Base-by-base conservation (phyloP, 2,888 invertebrate genomes). In the Apamea crenata region DNA sequence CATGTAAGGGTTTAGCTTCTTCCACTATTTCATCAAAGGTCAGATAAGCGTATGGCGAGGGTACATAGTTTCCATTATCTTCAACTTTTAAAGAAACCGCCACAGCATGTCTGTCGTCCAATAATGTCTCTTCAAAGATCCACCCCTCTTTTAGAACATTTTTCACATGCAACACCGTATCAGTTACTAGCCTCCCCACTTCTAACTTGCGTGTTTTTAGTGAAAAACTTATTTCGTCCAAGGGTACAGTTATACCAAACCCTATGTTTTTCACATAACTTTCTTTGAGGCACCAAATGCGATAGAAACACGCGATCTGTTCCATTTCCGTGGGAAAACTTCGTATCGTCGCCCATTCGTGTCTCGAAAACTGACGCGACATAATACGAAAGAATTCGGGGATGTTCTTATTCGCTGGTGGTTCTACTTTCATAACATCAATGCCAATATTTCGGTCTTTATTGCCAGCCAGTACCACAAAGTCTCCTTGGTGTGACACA, bases 251-350 rank as follows among this genome's bases (percentile, higher is more conserved):
- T 76, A 99, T 98, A 53, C 99, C 99, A 44, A 98, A 96, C 36
- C 99, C 99, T 77, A 98, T 97, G 85, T 99, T 99, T 96, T 99
- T 99, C 0, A 99, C 98, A 93, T 99, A 99, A 93, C 99, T 98
- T 94, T 99, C 99, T 95, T 99, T 99, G 72, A 99, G 96, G 90
- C 99, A 98, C 99, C 99, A 99, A 91, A 98, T 97, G 83, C 99
- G 97, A 94, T 98, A 99, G 95, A 99, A 99, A 91, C 98, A 98
- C 29, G 97, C 97, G 59, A 99, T 95, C 93, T 98, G 98, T n/a
- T 98, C 97, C 40, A 92, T 91, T 88, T 98, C 98, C 71, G 94
- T 95, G 21, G 94, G 91, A 81, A 95, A 96, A 63, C 96, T 95
- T 77, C 94, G 97, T 85, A 99, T 99, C 74, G 97, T 97, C 1